phyloP scores from a whole-genome alignment of 2,888 invertebrate genomes.

The Nephrotoma appendiculata region DNA sequence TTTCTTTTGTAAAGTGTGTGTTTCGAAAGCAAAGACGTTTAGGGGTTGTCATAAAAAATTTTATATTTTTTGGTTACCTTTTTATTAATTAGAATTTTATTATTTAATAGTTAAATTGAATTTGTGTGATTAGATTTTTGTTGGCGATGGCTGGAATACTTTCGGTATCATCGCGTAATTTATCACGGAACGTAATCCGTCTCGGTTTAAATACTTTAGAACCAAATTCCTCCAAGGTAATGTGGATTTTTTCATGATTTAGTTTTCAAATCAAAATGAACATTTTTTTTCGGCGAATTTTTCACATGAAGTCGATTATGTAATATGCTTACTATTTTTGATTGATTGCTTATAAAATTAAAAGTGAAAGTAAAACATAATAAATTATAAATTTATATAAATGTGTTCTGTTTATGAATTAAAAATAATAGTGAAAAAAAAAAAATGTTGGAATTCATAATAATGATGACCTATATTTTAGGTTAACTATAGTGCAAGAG shows the following conservation, averaged over 20 bases:
- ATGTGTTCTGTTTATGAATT: neutral
- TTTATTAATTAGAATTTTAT: neutral
- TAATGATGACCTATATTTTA: neutral
- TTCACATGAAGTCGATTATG: neutral
- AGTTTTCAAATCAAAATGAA: neutral
- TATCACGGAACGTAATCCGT: slow-evolving; percentile 30
- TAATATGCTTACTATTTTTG: neutral
- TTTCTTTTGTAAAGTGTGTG: neutral
- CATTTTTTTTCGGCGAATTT: neutral
- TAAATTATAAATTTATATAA: neutral
- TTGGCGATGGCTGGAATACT: slow-evolving; percentile 34
- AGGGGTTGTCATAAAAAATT: neutral
- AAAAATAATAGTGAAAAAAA: neutral
- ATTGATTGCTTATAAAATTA: neutral
- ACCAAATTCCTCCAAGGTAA: slow-evolving; percentile 22
- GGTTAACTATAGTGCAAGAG: slow-evolving; percentile 1
- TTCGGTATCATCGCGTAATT: slow-evolving; percentile 33
- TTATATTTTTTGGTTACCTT: neutral
- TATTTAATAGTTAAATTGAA: neutral
- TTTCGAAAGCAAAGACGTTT: neutral
- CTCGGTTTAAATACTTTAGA: slow-evolving; percentile 21
- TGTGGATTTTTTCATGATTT: slow-evolving; percentile 9
- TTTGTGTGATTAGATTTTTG: neutral
- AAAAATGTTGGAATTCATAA: neutral
- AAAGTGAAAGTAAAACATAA: neutral